Base-by-base conservation (phyloP, 2,888 invertebrate genomes). In the Trissoscelio sp. region DNA sequence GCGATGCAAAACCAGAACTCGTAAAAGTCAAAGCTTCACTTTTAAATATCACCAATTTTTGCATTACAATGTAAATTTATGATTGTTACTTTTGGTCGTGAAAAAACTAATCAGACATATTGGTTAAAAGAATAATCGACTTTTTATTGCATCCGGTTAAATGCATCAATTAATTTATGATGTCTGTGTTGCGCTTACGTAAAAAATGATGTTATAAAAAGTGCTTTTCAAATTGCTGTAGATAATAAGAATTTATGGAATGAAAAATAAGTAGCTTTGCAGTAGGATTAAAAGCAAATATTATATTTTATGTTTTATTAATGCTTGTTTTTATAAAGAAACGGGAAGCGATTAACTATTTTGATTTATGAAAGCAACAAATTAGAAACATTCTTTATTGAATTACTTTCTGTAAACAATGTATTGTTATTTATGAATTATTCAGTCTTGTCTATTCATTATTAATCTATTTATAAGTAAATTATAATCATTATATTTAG, bases 1-100 rank as follows among this genome's bases (percentile, higher is more conserved):
- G 16, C 48, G 48, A 78, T 51, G 24, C 18, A 58, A 24, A 62
- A 62, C 22, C 51, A 69, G 53, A 39, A 69, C 34, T 69, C 55
- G 24, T 51, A 53, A 69, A 74, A 37, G 57, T 46, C 37, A 34
- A 24, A 64, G 11, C 9, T n/a, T 53, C n/a, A 34, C 11, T 53
- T 53, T 39, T 39, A 39, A 69, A 69, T 55, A 55, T 34, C 64
- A 48, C 39, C 22, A 20, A 58, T 39, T 22, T 55, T 58, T 12
- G 22, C 58, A 39, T 11, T 34, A n/a, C 39, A 20, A 39, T 22
- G 22, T 57, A 18, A 31, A 34, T 55, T 57, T 37, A 44, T 14
- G 48, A 48, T 48, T 48, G 48, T 20, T 48, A 20, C 48, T 48
- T 16, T 22, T 4, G 12, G 48, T 44, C 3, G 7, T 44, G 44